Evolutionary conservation across 2,113 vertebrate species (phyloP), one percentile per base, ranked within the genome.

Genomic region (Emberiza fucata): DNA sequence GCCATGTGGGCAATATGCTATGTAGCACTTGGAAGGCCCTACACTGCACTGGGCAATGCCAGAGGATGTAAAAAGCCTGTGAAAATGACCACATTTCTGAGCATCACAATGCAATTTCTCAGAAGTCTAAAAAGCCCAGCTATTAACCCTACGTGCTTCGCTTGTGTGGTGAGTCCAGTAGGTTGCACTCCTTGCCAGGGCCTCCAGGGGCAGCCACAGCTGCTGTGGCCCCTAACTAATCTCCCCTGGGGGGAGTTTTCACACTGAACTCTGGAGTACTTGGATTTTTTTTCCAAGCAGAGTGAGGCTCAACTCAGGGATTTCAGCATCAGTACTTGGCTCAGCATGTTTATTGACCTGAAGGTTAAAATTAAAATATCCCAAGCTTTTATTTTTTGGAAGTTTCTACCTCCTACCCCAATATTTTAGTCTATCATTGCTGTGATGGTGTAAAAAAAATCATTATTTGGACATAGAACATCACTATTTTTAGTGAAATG

Each of bases 21-120:
- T 0, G 0, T 17, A 63, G 48, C 2, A 53, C 33, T 44, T 12
- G 17, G 17, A 27, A 47, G 31, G 6, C 5, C 19, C 2, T 15
- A 75, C 5, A 39, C 3, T 39, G 51, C 19, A 61, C 18, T 40
- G 12, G 4, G 4, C 13, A 59, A 15, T 39, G 8, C 21, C 28
- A 44, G 25, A 65, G 19, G 33, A 54, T 14, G 39, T 3, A 64
- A 72, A 88, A 88, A 68, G 2, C n/a, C 18, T 54, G 10, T 14
- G 19, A 64, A 69, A 69, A 81, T 4, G 2, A 33, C 19, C 6
- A 24, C 12, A 16, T n/a, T 50, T 31, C 54, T 45, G 12, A 48
- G 44, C 28, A 45, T 29, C 3, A 0, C 22, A 54, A 11, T 2
- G 3, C 12, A 28, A 44, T 44, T 60, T 54, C 35, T 65, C n/a